Evolutionary conservation across 2,797 vertebrate species (phyloP), one percentile per base, ranked within the genome.

Genomic region (Sebastes itinus): DNA sequence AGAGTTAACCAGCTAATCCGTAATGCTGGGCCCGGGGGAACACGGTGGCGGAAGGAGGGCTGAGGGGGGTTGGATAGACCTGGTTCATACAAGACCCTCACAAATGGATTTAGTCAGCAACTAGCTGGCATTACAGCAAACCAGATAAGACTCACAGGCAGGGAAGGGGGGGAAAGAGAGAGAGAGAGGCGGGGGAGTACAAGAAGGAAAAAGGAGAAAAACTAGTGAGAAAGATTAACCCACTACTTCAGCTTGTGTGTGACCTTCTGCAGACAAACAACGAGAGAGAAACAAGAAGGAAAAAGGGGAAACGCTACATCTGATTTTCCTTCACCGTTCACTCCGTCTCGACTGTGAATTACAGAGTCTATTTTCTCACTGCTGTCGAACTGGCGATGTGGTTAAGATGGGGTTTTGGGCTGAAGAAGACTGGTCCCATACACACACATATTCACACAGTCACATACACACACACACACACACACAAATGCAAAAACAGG

Each of bases 1-100:
- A 75, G 61, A 75, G 83, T 64, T 92, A 89, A 81, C 81, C 72
- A 65, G 87, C 79, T 92, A 90, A 92, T 92, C 90, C 76, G 2
- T 64, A 56, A 63, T 70, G 35, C 78, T 78, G 52, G 18, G 60
- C 20, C 60, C n/a, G 32, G 6, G 72, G 63, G 18, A 30, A 23
- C 23, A 30, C 3, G 9, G 6, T 52, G 23, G 32, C 9, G 56
- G 46, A 30, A 32, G 59, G n/a, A 22, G 6, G 14, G 25, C 1
- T 38, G 38, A 1, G 13, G 4, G 10, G 1, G 13, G 38, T 6
- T 5, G 67, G 69, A 14, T 38, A 49, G 65, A 78, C 71, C 62
- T 16, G 75, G 33, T 78, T 77, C 81, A 73, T 81, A 75, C 76
- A 66, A 84, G 76, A 77, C 33, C 72, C 81, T 81, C 66, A 75